Percentiles rank a stretch among this genome's conserved stretches.
Evolutionary conservation across 2,113 vertebrate genomes (phyloP).

Genomic region (Dromaius novaehollandiae): DNA sequence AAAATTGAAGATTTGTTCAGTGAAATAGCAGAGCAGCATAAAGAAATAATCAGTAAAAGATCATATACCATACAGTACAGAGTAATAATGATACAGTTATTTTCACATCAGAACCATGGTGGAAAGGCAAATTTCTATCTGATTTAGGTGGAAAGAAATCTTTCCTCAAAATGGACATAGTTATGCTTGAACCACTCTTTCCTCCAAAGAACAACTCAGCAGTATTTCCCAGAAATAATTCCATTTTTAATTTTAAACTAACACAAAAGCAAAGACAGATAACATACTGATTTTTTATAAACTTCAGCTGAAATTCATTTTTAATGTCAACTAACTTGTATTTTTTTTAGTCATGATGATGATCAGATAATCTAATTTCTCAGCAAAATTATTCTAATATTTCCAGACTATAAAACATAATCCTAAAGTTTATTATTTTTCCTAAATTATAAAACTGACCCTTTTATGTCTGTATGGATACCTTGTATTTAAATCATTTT

Average conservation of each 20-base stretch:
- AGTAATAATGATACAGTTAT: not conserved
- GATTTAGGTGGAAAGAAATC: not conserved
- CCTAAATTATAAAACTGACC: not conserved
- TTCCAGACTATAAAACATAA: not conserved
- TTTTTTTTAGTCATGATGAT: not conserved
- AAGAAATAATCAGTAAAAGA: not conserved
- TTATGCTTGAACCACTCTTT: not conserved
- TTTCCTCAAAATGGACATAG: not conserved
- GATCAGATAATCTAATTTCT: not conserved
- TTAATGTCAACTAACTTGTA: not conserved
- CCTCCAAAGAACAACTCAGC: not conserved
- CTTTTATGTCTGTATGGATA: not conserved
- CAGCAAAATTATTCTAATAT: not conserved
- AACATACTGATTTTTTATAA: not conserved
- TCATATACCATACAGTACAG: not conserved
- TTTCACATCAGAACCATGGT: not conserved
- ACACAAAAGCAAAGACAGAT: not conserved
- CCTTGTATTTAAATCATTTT: not conserved
- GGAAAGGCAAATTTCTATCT: not conserved
- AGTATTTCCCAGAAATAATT: not conserved
- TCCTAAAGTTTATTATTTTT: not conserved
- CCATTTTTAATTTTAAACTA: not conserved
- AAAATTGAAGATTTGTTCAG: not conserved
- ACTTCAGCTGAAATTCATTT: not conserved
- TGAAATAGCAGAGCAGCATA: not conserved